Evolutionary conservation across 2,797 vertebrate species (phyloP).

Genomic region (Etheostoma nigrum): DNA sequence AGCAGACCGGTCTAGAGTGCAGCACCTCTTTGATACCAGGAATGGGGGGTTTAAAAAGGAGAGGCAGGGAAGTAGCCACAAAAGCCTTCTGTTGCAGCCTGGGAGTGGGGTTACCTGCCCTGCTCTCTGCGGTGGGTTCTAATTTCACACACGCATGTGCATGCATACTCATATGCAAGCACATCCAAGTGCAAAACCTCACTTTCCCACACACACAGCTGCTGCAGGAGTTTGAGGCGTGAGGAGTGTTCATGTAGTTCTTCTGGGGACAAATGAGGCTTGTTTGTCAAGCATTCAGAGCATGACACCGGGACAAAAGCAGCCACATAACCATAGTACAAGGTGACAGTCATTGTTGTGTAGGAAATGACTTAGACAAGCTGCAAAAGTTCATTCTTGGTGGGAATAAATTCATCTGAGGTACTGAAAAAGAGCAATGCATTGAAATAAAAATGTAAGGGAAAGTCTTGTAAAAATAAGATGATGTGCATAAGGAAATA

Average conservation of each 20-base stretch:
- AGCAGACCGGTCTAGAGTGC: slow-evolving; percentile 59
- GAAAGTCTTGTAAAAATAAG: not conserved
- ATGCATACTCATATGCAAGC: slow-evolving; percentile 52
- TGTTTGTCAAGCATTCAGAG: slow-evolving; percentile 71
- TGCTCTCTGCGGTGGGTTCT: slow-evolving; percentile 66
- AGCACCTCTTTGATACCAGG: slow-evolving; percentile 70
- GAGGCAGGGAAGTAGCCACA: slow-evolving; percentile 69
- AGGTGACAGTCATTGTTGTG: slow-evolving; percentile 70
- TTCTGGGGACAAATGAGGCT: slow-evolving; percentile 63
- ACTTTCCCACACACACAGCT: slow-evolving; percentile 31
- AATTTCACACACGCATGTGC: slow-evolving; percentile 86
- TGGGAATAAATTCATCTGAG: slow-evolving; percentile 18
- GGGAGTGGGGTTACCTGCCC: slow-evolving; percentile 81
- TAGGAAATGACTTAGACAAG: slow-evolving; percentile 62
- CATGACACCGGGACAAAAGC: slow-evolving; percentile 67
- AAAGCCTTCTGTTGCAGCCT: slow-evolving; percentile 82
- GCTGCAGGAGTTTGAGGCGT: slow-evolving; percentile 30
- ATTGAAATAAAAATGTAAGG: slow-evolving; percentile 7
- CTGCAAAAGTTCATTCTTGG: slow-evolving; percentile 23
- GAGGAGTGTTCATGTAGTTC: slow-evolving; percentile 35
- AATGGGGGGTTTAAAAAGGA: slow-evolving; percentile 31
- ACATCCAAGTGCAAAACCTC: slow-evolving; percentile 38
- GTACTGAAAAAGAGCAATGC: not conserved
- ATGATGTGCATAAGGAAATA: not conserved
- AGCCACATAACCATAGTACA: slow-evolving; percentile 55